Evolutionary conservation across 2,113 vertebrate species (phyloP), one percentile per base, ranked within the genome.

Genomic region (Indicator maculatus): DNA sequence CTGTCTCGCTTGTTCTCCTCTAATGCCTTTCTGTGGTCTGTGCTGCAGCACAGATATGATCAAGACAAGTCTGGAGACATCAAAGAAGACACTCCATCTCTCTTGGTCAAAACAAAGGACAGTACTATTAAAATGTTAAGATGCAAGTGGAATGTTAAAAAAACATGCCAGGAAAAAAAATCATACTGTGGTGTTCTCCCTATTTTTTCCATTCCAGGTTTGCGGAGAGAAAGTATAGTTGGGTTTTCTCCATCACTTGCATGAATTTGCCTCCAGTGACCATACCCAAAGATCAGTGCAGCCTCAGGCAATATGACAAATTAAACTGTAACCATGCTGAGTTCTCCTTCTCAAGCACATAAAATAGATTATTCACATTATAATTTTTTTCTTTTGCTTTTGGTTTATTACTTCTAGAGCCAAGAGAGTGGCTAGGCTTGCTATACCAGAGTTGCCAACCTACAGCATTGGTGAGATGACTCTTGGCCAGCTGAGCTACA

Each of bases 21-120:
- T 23, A 65, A 47, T 0, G 6, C 65, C 16, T 6, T 83, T 18
- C 91, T 19, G 83, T 6, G 1, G 53, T 39, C 47, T 16, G 8
- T 8, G 60, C 47, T 78, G 41, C 78, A 59, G 36, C 45, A 52
- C 41, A 31, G 85, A 95, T 80, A 82, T 3, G 1, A 95, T 81
- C 83, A 52, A 82, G 70, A 39, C 92, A 94, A 91, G 88, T 69
- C 83, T 94, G 86, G 18, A 93, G 76, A 95, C 85, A 95, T 91
- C 85, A 91, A 95, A 95, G 69, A 30, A 78, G 70, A 23, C 59
- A 80, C 9, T 56, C 31, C 82, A 83, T 75, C 72, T n/a, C 77
- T 70, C 84, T 11, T 47, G 80, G 45, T 17, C 66, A 83, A 86
- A 89, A 65, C 23, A 33, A 64, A 88, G 77, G 50, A 93, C 38